These are phyloP conservation scores for Echinometra lucunter DNA, from an alignment of 53 echinoderm and acorn worm genomes.

Conservation along the genomic window DNA sequence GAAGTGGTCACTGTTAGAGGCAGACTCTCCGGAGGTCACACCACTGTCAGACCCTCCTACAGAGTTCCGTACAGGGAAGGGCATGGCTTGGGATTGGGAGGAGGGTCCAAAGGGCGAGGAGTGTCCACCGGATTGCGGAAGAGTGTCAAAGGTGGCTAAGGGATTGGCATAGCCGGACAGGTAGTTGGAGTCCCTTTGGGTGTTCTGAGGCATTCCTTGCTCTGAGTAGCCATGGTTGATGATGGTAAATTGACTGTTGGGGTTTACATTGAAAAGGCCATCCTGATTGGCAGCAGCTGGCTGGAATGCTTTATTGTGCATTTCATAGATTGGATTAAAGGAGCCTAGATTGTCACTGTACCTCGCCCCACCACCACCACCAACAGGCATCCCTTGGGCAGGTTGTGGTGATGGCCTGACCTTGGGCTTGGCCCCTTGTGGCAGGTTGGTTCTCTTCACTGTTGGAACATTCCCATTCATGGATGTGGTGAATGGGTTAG, in stretches of 20 bases:
- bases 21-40: conserved; percentile 71
- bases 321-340: conserved; percentile 75
- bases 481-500: conserved; percentile 75
- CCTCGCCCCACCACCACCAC: conserved; percentile 14
- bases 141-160: conserved; percentile 68
- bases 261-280: conserved; percentile 28
- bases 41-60: conserved; percentile 76
- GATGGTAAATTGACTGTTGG: conserved; percentile 53
- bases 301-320: conserved; percentile 47
- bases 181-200: conserved; percentile 56
- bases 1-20: conserved; percentile 73
- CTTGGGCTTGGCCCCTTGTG: conserved; percentile 93
- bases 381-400: conserved; percentile 35
- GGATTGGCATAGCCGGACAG: conserved; percentile 64
- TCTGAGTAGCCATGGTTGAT: conserved; percentile 90
- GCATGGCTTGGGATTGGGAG: conserved; percentile 41
- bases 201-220: conserved; percentile 18
- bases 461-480: conserved; percentile 72
- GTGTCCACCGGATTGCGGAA: neutral
- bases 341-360: conserved; percentile 68
- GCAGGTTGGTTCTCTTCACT: conserved; percentile 71
- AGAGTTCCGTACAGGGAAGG: conserved; percentile 63
- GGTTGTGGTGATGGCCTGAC: conserved; percentile 55
- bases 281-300: conserved; percentile 31
- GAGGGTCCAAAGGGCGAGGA: conserved; percentile 16